These are phyloP conservation scores for Bombus superbus DNA, from an alignment of 1,140 invertebrate species.

Conservation along the genomic window DNA sequence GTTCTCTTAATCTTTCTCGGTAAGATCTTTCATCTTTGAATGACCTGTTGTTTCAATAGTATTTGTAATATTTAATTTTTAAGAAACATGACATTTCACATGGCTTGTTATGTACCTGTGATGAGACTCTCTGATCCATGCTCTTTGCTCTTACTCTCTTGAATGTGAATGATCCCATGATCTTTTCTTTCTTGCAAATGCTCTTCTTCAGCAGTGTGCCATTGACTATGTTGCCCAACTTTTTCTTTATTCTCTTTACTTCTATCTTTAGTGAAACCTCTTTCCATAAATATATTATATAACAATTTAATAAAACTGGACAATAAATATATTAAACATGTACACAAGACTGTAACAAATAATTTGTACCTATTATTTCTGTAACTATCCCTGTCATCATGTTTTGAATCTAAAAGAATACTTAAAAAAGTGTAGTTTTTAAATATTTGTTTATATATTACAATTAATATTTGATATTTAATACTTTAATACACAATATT, in stretches of 20 bases:
- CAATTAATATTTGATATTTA: constrained; percentile 11
- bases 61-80: not conserved
- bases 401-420: constrained; percentile 7
- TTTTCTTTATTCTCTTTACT: constrained; percentile 16
- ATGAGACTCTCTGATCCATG: constrained; percentile 20
- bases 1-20: constrained; percentile 26
- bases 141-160: constrained; percentile 12
- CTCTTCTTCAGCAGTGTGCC: not conserved
- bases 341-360: not conserved
- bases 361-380: constrained; percentile 40
- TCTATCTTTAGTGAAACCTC: constrained; percentile 17
- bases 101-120: constrained; percentile 29
- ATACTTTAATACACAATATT: too few relatives aligned
- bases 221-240: not conserved
- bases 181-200: not conserved
- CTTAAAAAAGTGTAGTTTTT: not conserved
- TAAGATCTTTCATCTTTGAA: constrained; percentile 33
- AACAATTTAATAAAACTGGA: constrained; percentile 18
- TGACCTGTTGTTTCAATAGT: not conserved
- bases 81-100: not conserved
- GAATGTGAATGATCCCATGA: constrained; percentile 41
- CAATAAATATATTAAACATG: not conserved
- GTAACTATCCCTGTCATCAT: not conserved
- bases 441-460: not conserved
- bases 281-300: constrained; percentile 11